Evolutionary conservation across 2,113 vertebrate species (phyloP).

Genomic region (Alaudala cheleensis): DNA sequence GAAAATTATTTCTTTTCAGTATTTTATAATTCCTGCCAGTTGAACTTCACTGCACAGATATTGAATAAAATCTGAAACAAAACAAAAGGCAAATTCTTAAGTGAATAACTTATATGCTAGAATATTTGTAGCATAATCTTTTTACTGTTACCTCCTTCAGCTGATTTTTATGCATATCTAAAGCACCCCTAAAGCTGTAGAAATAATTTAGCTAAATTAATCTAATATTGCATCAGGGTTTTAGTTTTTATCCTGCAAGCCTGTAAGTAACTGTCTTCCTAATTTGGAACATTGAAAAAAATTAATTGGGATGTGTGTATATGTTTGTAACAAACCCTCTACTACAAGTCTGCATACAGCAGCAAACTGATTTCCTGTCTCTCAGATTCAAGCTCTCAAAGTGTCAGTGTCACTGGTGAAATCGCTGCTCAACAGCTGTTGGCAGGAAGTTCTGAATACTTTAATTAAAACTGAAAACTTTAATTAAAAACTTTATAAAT

Average conservation of each 20-base stretch:
- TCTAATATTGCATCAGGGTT: background rate
- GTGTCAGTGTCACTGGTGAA: background rate
- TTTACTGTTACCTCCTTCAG: background rate
- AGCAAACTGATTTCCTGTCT: background rate
- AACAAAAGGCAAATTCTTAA: background rate
- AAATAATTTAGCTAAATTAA: background rate
- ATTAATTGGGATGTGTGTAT: background rate
- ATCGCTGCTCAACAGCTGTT: background rate
- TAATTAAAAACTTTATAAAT: conserved; percentile 15
- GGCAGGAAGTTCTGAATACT: background rate
- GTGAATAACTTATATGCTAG: background rate
- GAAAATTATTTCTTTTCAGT: background rate
- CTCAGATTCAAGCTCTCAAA: background rate
- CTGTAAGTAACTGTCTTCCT: background rate
- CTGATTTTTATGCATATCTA: background rate
- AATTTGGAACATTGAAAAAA: background rate
- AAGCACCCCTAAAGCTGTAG: background rate
- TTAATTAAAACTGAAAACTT: too few species aligned
- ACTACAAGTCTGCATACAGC: background rate
- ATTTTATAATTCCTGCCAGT: background rate
- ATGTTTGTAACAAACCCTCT: background rate
- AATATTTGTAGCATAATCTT: background rate
- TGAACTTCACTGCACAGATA: background rate
- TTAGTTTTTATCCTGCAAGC: background rate
- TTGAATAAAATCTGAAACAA: background rate